phyloP scores from a whole-genome alignment of 92 coral and sea anemone genomes.

The Micromussa lordhowensis region DNA sequence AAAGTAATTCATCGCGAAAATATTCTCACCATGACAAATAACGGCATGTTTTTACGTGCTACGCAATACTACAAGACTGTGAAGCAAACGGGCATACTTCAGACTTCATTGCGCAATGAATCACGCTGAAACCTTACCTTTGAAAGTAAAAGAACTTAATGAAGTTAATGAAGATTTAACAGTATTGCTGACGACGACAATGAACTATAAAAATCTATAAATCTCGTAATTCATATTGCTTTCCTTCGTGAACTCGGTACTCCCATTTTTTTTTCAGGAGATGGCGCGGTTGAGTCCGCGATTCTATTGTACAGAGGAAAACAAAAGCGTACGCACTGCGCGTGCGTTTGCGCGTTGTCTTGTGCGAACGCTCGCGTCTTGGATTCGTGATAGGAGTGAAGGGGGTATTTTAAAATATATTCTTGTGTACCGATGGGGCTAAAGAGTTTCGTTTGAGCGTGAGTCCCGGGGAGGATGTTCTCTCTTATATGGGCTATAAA shows the following conservation, averaged over 20 bases:
- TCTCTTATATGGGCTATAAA: no score
- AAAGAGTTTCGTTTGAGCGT: no score
- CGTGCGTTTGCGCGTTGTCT: background rate
- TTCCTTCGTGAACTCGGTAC: background rate
- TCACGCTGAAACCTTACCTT: slow-evolving; percentile 4
- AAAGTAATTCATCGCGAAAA: background rate
- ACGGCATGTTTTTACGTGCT: background rate
- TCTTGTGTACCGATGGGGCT: no score
- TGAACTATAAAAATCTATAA: background rate
- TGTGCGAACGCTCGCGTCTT: no score
- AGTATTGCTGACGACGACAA: background rate
- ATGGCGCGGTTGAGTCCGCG: background rate
- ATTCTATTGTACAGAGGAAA: background rate
- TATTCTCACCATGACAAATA: background rate
- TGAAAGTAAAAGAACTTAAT: background rate
- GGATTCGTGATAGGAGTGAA: no score
- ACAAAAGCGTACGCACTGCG: background rate
- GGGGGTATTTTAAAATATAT: no score
- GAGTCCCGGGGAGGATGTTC: no score
- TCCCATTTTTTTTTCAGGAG: background rate
- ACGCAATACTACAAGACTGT: background rate
- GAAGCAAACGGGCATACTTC: background rate
- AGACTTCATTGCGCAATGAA: background rate
- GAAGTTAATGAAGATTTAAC: background rate
- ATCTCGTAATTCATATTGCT: background rate